Base-by-base conservation (phyloP, 2,113 vertebrate species). In the Butastur rufipennis region DNA sequence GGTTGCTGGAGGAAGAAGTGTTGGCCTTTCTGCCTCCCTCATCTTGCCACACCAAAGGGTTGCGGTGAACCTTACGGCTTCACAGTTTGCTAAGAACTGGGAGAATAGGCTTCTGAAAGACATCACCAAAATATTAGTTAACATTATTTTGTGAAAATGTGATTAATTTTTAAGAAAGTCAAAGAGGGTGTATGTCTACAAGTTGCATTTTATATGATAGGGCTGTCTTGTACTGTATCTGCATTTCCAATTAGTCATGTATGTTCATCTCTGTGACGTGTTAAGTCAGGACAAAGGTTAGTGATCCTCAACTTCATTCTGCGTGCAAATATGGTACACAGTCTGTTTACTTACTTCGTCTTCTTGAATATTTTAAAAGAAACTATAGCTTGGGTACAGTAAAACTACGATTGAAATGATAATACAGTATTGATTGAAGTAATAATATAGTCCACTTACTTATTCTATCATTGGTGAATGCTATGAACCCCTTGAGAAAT, bases 311-410 rank as follows among this genome's bases (percentile, higher is more conserved):
- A 27, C 50, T 97, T 97, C 93, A 93, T 95, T 97, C 85, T 96
- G 25, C 1, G 38, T 74, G 65, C 96, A 96, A 70, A 62, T 92
- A 77, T 73, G 58, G 93, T 96, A 96, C 95, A 96, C 62, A 63
- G 27, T 94, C 95, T 86, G 83, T 96, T 90, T 96, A 92, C 52
- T 93, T 95, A 93, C 81, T 91, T 97, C 0, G 32, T 93, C 94
- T 92, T 97, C 93, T 97, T 92, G 93, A 87, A 36, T 93, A 96
- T 90, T 96, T 86, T 81, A 83, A 87, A 91, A 96, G 66, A 97
- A 92, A 93, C 89, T 95, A 94, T 96, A 98, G 95, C 97, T 98
- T 96, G 96, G 53, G 68, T 95, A 96, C 38, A 94, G 68, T 96
- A 95, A 97, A 95, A 96, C 74, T 88, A 88, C 92, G 91, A 47